These are phyloP conservation scores for Eurosta solidaginis DNA, from an alignment of 1,140 invertebrate species.

Conservation along the genomic window DNA sequence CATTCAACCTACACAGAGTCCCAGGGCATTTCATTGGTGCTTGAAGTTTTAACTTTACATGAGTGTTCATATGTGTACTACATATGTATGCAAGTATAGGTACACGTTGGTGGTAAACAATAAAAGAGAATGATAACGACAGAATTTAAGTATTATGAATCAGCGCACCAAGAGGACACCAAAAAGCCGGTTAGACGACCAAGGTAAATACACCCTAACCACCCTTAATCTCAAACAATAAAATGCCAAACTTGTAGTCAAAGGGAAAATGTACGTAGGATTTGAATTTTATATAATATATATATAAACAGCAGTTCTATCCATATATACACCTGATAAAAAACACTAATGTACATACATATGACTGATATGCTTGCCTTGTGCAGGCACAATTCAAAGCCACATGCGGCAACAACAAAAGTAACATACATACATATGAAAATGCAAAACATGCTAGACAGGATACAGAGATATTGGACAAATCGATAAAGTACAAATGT, in stretches of 20 bases:
- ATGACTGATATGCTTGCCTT: not conserved
- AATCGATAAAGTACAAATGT: constrained; percentile 41
- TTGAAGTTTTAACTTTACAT: no score
- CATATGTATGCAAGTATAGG: not conserved
- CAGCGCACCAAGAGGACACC: not conserved
- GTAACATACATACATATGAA: not conserved
- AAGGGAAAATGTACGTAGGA: not conserved
- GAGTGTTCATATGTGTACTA: no score
- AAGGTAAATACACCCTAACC: not conserved
- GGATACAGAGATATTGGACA: constrained; percentile 29
- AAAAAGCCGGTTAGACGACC: not conserved
- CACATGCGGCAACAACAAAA: not conserved
- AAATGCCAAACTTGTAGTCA: not conserved
- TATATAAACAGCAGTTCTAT: no score
- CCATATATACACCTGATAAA: not conserved
- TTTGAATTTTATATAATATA: not conserved
- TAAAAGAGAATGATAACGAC: not conserved
- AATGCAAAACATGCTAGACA: not conserved
- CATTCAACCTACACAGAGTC: no score
- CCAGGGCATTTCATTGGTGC: no score
- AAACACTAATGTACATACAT: not conserved
- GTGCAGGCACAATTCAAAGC: not conserved
- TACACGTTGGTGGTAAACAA: not conserved
- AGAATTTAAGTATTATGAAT: constrained; percentile 23
- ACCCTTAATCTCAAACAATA: not conserved